Evolutionary conservation across 2,797 vertebrate genomes (phyloP).

Genomic region (Platyrinchus mystaceus): DNA sequence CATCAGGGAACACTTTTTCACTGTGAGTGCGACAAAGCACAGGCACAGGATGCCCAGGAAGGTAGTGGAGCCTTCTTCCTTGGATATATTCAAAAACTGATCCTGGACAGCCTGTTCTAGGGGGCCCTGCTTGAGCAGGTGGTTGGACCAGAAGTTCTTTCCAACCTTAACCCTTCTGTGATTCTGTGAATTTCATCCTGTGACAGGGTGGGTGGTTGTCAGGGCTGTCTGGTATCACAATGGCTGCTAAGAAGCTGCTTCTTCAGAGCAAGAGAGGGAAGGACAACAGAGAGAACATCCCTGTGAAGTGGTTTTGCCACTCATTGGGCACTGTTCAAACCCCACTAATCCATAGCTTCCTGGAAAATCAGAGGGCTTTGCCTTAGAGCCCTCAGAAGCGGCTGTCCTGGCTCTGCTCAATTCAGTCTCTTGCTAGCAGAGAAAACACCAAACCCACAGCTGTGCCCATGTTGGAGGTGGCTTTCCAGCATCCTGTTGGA

Average conservation of each 20-base stretch:
- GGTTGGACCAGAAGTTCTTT: not conserved
- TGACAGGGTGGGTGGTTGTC: not conserved
- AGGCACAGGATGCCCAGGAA: not conserved
- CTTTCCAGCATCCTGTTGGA: not conserved
- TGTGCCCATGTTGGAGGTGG: fast-evolving
- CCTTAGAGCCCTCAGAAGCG: not conserved
- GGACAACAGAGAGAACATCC: not conserved
- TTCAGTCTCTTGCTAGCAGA: not conserved
- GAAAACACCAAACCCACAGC: not conserved
- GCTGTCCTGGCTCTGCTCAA: not conserved
- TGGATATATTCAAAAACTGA: not conserved
- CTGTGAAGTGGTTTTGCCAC: not conserved
- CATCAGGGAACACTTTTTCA: not conserved
- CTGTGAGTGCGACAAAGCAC: not conserved
- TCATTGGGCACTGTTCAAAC: not conserved
- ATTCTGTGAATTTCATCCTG: not conserved
- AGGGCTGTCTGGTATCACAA: not conserved
- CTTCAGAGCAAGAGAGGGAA: not conserved
- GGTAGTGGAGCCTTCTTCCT: not conserved
- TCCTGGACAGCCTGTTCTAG: not conserved
- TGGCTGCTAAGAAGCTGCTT: not conserved
- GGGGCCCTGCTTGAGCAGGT: not conserved
- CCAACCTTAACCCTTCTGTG: too few relatives aligned
- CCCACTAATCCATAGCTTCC: not conserved
- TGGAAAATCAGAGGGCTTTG: not conserved